phyloP scores from a whole-genome alignment of 2,888 invertebrate species.

The Zhengitettix transpicula region DNA sequence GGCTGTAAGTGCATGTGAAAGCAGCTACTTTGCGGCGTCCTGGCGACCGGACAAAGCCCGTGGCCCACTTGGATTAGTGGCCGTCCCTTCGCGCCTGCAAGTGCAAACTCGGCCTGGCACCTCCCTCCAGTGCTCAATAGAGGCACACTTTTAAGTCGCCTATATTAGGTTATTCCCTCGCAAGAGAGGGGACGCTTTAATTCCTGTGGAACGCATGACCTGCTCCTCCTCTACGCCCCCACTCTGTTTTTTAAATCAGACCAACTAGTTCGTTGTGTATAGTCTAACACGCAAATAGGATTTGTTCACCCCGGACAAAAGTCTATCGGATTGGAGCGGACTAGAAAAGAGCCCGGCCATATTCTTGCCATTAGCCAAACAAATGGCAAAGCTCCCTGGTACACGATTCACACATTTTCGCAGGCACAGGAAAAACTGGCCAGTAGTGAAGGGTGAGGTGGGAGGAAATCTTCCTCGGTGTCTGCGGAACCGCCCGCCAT shows the following conservation, averaged over 20 bases:
- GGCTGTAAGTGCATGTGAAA: too few relatives aligned
- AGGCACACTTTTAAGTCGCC: background rate
- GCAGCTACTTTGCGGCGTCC: background rate
- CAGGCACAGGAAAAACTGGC: background rate
- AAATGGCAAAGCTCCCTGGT: conserved; percentile 27
- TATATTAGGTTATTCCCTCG: background rate
- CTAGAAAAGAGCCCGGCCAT: conserved; percentile 4
- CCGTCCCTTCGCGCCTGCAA: too few relatives aligned
- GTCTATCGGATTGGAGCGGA: conserved; percentile 6
- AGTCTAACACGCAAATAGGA: conserved; percentile 4
- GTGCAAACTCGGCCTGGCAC: background rate
- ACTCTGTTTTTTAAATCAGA: background rate
- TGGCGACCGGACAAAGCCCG: background rate
- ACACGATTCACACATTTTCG: conserved; percentile 27
- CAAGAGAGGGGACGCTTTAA: background rate
- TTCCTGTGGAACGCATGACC: background rate
- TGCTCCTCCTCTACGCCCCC: background rate
- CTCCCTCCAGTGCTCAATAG: background rate
- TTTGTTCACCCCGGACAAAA: conserved; percentile 1
- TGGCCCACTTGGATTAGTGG: background rate
- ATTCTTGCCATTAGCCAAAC: conserved; percentile 23
- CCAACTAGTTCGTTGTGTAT: background rate
- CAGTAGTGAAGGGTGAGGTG: background rate
- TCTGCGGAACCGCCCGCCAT: too few relatives aligned
- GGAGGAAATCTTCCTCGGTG: too few relatives aligned